These are phyloP conservation scores for Heliconius hermathena DNA, from an alignment of 1,140 invertebrate genomes.

Conservation along the genomic window DNA sequence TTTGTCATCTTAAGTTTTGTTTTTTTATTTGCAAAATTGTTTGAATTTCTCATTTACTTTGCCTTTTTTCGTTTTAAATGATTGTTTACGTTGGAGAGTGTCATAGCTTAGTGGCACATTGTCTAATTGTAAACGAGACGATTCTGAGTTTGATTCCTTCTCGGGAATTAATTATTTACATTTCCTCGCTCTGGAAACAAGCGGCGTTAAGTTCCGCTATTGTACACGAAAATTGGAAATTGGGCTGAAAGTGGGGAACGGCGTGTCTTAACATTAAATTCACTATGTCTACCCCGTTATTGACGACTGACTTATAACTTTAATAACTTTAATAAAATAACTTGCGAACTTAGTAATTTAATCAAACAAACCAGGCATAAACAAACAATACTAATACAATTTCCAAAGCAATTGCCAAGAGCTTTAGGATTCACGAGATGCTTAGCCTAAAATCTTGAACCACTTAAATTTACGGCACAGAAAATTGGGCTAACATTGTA, in stretches of 20 bases:
- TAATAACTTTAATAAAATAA: not conserved
- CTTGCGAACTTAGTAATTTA: not conserved
- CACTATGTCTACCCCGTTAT: not conserved
- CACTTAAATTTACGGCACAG: not conserved
- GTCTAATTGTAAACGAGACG: too few species aligned
- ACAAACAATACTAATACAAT: not conserved
- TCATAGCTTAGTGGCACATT: too few species aligned
- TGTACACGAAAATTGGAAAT: too few species aligned
- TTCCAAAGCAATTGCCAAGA: not conserved
- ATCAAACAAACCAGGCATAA: not conserved
- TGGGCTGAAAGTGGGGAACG: not conserved
- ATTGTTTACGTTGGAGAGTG: not conserved
- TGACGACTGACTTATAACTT: not conserved
- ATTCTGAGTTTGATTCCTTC: not conserved
- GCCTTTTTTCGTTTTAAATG: not conserved
- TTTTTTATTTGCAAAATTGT: not conserved
- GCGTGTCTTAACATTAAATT: not conserved
- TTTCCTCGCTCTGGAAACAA: not conserved
- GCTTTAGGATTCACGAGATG: not conserved
- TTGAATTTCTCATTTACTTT: not conserved
- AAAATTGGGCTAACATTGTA: not conserved
- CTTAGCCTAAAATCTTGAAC: conserved; percentile 2
- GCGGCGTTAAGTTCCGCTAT: not conserved
- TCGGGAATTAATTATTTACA: not conserved
- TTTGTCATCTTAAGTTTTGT: not conserved